Conservation (phyloP, 2,113 vertebrate genomes). For the Pardalotus punctatus region DNA sequence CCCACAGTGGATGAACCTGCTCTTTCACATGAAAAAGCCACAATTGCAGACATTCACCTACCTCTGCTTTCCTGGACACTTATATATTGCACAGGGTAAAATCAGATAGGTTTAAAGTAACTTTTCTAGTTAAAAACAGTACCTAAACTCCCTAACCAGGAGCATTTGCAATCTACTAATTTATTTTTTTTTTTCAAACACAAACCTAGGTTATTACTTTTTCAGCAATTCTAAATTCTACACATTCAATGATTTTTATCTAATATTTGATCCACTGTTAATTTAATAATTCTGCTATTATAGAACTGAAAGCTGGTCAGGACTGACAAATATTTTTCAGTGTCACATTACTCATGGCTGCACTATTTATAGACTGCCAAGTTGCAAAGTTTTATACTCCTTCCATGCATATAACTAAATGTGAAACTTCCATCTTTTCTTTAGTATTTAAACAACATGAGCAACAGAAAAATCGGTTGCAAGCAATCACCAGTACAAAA, state of each 20-base stretch:
- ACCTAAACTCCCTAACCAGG: neutral
- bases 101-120: neutral
- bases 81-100: neutral
- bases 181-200: neutral
- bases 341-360: neutral
- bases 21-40: neutral
- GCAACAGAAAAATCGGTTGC: neutral
- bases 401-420: neutral
- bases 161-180: neutral
- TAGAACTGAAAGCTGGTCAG: neutral
- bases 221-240: neutral
- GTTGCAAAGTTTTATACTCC: neutral
- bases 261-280: neutral
- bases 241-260: neutral
- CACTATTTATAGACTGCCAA: neutral
- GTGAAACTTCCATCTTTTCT: neutral
- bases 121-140: neutral
- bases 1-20: neutral
- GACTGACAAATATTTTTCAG: neutral
- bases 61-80: neutral
- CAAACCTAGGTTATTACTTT: neutral
- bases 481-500: neutral
- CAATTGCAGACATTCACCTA: neutral
- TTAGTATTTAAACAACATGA: neutral
- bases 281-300: neutral